A percentile compares a stretch with the other conserved stretches of the same genome.
These are phyloP conservation scores for Pleuronectes platessa DNA, from an alignment of 2,113 vertebrate genomes.

Conservation along the genomic window DNA sequence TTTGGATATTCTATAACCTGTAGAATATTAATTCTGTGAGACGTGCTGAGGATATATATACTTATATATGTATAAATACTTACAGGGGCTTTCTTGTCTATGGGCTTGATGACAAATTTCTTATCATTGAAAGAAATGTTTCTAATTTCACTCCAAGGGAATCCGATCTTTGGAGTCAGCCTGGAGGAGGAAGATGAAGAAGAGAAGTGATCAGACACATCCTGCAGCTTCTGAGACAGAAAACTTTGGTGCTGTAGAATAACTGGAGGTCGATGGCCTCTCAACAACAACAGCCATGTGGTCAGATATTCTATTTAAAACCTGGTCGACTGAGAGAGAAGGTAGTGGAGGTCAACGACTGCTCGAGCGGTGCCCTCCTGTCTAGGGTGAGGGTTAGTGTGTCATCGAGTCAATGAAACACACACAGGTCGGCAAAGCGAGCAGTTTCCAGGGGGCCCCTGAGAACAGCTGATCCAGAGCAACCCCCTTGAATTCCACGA, in stretches of 20 bases:
- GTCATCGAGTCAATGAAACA: background rate
- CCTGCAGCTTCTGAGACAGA: background rate
- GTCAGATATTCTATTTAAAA: slow-evolving; percentile 45
- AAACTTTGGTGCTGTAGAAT: too few relatives aligned
- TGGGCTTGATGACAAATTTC: slow-evolving; percentile 97
- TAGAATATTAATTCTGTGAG: too few relatives aligned
- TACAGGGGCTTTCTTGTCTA: slow-evolving; percentile 96
- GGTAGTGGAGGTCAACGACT: slow-evolving; percentile 41
- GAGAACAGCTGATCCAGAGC: too few relatives aligned
- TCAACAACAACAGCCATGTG: slow-evolving; percentile 28
- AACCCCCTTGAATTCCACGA: too few relatives aligned
- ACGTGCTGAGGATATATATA: background rate
- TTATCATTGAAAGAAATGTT: slow-evolving; percentile 98
- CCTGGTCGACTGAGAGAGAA: slow-evolving; percentile 1
- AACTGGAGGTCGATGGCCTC: slow-evolving; percentile 46
- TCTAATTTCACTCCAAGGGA: slow-evolving; percentile 98
- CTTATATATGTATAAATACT: slow-evolving; percentile 72
- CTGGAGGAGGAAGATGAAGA: slow-evolving; percentile 74
- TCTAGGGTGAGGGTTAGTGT: background rate
- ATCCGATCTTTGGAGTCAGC: slow-evolving; percentile 96
- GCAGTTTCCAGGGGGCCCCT: too few relatives aligned
- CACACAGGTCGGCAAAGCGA: too few relatives aligned
- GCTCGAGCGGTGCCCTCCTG: slow-evolving; percentile 33
- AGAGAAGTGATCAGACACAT: background rate
- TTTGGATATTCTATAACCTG: too few relatives aligned